phyloP scores from a whole-genome alignment of 2,888 invertebrate species.

The Lasioglossum leucozonium region DNA sequence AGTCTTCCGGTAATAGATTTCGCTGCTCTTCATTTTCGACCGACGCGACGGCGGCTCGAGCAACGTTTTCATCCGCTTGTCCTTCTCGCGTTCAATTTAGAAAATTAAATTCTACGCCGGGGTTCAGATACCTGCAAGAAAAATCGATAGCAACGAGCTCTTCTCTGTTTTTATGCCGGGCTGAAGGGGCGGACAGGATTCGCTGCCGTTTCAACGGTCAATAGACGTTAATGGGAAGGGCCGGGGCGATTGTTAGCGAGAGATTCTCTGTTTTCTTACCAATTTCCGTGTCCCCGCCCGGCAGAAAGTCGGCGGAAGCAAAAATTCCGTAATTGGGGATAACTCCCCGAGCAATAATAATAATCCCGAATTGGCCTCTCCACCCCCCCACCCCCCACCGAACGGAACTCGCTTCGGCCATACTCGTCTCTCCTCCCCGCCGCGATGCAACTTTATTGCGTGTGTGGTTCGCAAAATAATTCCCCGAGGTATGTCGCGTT shows the following conservation, averaged over 20 bases:
- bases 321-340: slow-evolving; percentile 16
- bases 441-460: background rate
- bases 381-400: too few species aligned
- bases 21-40: slow-evolving; percentile 27
- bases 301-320: background rate
- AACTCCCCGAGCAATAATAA: slow-evolving; percentile 19
- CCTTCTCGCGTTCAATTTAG: slow-evolving; percentile 43
- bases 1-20: background rate
- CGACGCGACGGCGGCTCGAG: slow-evolving; percentile 11
- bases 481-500: background rate
- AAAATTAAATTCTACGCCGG: slow-evolving; percentile 52
- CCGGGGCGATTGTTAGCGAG: slow-evolving; percentile 30
- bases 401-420: background rate
- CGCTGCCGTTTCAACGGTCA: slow-evolving; percentile 40
- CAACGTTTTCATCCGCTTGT: slow-evolving; percentile 41
- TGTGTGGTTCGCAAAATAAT: background rate
- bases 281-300: background rate
- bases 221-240: slow-evolving; percentile 45
- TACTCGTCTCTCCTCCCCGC: background rate
- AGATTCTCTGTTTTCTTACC: slow-evolving; percentile 9
- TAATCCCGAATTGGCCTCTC: slow-evolving; percentile 14
- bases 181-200: slow-evolving; percentile 22
- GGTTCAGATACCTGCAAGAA: slow-evolving; percentile 23
- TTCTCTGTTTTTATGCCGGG: slow-evolving; percentile 18
- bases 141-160: slow-evolving; percentile 41